Base-by-base conservation (phyloP, 2,113 vertebrate genomes). In the Cololabis saira region DNA sequence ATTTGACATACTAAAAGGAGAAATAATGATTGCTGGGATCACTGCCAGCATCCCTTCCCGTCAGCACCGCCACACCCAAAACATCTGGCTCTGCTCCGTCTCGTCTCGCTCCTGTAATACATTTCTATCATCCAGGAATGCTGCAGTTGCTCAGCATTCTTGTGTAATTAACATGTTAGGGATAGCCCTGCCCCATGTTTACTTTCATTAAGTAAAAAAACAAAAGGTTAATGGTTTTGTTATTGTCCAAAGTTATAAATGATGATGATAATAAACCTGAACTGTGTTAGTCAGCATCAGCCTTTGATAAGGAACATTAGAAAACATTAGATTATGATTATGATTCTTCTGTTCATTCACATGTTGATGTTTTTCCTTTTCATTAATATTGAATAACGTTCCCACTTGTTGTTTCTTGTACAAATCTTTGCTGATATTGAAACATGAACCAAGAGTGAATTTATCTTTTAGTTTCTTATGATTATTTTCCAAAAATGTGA, bases 71-170 rank as follows among this genome's bases (percentile, higher is more conserved):
- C 51, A 58, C 64, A 30, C 59, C 73, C 65, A 41, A 41, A 70
- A 37, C 3, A 13, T 40, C 3, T 77, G 74, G 62, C 56, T 51
- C 17, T 8, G 0, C 17, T 66, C 67, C 56, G 33, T 55, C 43
- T 27, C 19, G 61, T 71, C 61, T 18, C 55, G n/a, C 43, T 18
- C 12, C 33, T 27, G 43, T 14, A 18, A 66, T 41, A 67, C 57
- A 30, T 55, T 56, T 71, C 50, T 56, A 61, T 61, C 67, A 55
- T 50, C 55, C 44, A 77, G 61, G 67, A 71, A 65, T 50, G 67
- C 47, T 62, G 37, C 64, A 24, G 49, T 51, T 42, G 57, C 43
- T 24, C 41, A 16, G 15, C 17, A 22, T 17, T 15, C 50, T 66
- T 49, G 22, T 50, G 8, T 54, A 54, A 17, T 53, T 19, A 21